phyloP scores from a whole-genome alignment of 2,888 invertebrate species.

The Panzeria rudis region DNA sequence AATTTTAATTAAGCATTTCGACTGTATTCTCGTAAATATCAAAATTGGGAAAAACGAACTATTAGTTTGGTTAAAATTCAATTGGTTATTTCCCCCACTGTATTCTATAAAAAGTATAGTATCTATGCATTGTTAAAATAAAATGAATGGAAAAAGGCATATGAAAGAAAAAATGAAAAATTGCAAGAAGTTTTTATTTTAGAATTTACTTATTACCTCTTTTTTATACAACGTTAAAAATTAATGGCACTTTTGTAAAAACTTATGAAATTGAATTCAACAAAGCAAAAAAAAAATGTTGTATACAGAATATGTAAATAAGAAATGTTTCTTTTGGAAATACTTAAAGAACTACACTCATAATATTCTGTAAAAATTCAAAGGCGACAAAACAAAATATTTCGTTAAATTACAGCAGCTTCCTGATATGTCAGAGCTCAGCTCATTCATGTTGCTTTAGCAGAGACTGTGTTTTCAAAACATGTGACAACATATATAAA shows the following conservation, averaged over 20 bases:
- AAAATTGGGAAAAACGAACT: background rate
- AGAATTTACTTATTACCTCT: constrained; percentile 45
- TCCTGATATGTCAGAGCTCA: too few relatives aligned
- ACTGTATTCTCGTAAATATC: too few relatives aligned
- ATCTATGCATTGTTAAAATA: constrained; percentile 58
- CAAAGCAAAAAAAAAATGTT: constrained; percentile 7
- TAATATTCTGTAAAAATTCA: too few relatives aligned
- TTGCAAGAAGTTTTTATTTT: constrained; percentile 75
- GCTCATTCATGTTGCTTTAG: too few relatives aligned
- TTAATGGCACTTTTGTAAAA: constrained; percentile 59
- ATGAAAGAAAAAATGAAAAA: constrained; percentile 59
- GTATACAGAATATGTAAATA: constrained; percentile 18
- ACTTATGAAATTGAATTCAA: constrained; percentile 63
- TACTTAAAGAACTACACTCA: background rate
- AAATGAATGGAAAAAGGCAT: constrained; percentile 40
- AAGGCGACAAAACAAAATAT: too few relatives aligned
- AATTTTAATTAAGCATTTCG: too few relatives aligned
- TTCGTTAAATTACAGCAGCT: too few relatives aligned
- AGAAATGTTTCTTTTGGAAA: constrained; percentile 23
- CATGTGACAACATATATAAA: too few relatives aligned
- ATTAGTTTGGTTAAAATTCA: background rate
- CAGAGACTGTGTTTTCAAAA: too few relatives aligned
- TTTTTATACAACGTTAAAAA: constrained; percentile 52
- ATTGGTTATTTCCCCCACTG: constrained; percentile 35
- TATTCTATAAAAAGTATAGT: constrained; percentile 43